phyloP scores from a whole-genome alignment of 2,797 vertebrate genomes.

The Limnodromus scolopaceus region DNA sequence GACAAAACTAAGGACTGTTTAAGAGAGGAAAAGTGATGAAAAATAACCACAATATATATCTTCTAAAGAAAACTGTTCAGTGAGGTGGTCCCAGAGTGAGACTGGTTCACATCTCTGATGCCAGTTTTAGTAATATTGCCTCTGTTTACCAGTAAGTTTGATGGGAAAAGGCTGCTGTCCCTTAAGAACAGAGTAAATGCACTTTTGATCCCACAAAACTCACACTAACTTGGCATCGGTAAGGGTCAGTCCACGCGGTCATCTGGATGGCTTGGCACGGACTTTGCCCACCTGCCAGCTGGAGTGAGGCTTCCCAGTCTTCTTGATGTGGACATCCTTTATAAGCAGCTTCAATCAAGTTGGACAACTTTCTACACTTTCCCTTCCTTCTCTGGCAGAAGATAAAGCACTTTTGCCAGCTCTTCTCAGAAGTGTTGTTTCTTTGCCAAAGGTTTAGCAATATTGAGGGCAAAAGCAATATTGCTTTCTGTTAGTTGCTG shows the following conservation, averaged over 20 bases:
- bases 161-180: neutral
- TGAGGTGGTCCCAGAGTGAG: neutral
- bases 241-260: neutral
- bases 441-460: neutral
- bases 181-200: neutral
- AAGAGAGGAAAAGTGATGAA: neutral
- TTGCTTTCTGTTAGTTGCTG: neutral
- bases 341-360: neutral
- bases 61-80: neutral
- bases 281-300: neutral
- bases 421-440: neutral
- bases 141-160: neutral
- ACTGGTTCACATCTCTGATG: neutral
- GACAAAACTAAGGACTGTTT: neutral
- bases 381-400: neutral
- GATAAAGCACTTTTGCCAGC: neutral
- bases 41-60: neutral
- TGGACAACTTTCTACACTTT: neutral
- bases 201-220: neutral
- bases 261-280: neutral
- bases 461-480: neutral
- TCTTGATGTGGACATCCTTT: neutral
- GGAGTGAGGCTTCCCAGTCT: neutral
- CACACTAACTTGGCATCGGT: neutral
- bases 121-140: neutral